Evolutionary conservation across 2,888 invertebrate genomes (phyloP), one percentile per base, ranked within the genome.

Genomic region (Allacma fusca): DNA sequence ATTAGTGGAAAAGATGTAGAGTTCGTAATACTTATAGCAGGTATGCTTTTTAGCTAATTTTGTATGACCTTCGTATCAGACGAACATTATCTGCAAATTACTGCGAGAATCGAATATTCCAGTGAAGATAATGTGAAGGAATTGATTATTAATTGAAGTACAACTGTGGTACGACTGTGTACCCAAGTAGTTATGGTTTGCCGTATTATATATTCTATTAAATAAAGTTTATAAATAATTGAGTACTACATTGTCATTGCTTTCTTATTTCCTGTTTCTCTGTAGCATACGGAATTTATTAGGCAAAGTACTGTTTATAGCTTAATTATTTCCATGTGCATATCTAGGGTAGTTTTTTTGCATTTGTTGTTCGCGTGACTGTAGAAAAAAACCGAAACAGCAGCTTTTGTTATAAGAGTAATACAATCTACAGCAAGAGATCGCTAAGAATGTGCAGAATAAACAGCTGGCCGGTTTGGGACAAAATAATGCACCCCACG

Each of bases 401-500:
- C 9, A 34, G 34, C 34, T 9, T 34, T 7, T 34, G 34, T 34
- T n/a, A 9, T 4, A 34, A 7, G 4, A 34, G 34, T 34, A 34
- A 9, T 7, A 9, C 34, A 34, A 34, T 34, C 4, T 34, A 9
- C 34, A 4, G 34, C 9, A 5, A 50, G 50, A n/a, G 50, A 50
- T 50, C 4, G 16, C 50, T n/a, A 13, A 50, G 5, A 50, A 50
- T 16, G 50, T 50, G 50, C 50, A 50, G 50, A 50, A 19, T 50
- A 62, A 62, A 62, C 62, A 62, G 62, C 62, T 62, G 62, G 62
- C 62, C 62, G 62, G 62, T 24, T 2, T 62, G 62, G 62, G 62
- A 62, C 62, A 62, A 62, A 62, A 62, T 4, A 43, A 68, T 40
- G 68, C 43, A 68, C 68, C 34, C 68, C 68, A 68, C 23, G 34